Base-by-base conservation (phyloP, 2,888 invertebrate species). In the Melieria omissa region DNA sequence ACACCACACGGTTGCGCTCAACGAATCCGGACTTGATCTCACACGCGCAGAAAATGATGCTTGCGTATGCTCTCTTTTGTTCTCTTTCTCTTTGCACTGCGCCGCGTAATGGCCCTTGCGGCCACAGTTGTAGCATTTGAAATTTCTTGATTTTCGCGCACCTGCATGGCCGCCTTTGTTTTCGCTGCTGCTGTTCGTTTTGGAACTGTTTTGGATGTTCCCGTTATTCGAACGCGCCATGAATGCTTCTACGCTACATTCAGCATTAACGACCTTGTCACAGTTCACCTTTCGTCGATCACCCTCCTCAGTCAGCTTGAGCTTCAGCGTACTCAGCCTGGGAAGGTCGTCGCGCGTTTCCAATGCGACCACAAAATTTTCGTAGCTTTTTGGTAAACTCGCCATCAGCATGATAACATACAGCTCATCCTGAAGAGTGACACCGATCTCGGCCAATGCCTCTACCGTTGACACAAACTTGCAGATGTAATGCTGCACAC, bases 401-500 rank as follows among this genome's bases (percentile, higher is more conserved):
- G 52, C 4, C 7, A 52, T n/a, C n/a, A 52, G 7, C 4, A 52
- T 52, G 10, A 52, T 5, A 6, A n/a, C 7, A 4, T n/a, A 52
- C 4, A 57, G n/a, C 67, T 71, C 70, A n/a, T 75, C 70, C 55
- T 65, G 65, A 2, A 73, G 52, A 6, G 16, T 29, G 5, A 75
- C 58, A n/a, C 67, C 71, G 1, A 62, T 65, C 47, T 73, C 75
- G 3, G 70, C 54, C 9, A 75, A 14, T 12, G 73, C 68, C 29
- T 74, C 74, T 4, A 66, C 71, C 12, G 54, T 45, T 7, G 4
- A 42, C 10, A 10, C 49, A 12, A 68, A 61, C 12, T 71, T 14
- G 3, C 14, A 61, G 0, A 71, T 9, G 44, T 71, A 46, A 14
- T 64, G 57, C 16, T 47, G 42, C 47, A 73, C 70, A 14, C 49